Evolutionary conservation across 2,113 vertebrate genomes (phyloP).

Genomic region (Cottus gobio): DNA sequence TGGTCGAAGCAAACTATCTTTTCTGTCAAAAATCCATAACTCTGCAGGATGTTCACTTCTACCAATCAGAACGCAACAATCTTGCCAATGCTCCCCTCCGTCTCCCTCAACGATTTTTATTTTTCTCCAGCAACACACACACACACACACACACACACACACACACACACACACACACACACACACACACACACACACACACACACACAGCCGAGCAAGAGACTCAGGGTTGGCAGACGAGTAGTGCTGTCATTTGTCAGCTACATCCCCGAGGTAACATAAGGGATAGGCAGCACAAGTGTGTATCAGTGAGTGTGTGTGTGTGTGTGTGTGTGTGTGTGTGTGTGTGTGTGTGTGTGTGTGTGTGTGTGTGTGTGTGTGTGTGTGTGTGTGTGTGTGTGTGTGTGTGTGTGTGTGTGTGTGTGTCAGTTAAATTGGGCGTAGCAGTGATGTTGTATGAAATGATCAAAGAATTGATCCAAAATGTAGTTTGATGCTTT

Average conservation of each 20-base stretch:
- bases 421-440: conserved; percentile 55
- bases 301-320: too few relatives aligned
- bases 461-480: conserved; percentile 63
- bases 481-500: conserved; percentile 52
- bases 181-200: conserved; percentile 38
- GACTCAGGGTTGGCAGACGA: conserved; percentile 65
- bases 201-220: conserved; percentile 54
- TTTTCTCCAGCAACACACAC: conserved; percentile 8
- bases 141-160: conserved; percentile 36
- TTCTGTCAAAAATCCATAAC: conserved; percentile 74
- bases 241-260: conserved; percentile 71
- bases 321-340: conserved; percentile 27
- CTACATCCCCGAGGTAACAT: conserved; percentile 65
- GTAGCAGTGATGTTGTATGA: conserved; percentile 50
- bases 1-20: conserved; percentile 70
- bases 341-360: not conserved
- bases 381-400: conserved; percentile 27
- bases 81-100: conserved; percentile 41
- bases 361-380: conserved; percentile 10
- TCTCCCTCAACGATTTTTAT: conserved; percentile 65
- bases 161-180: conserved; percentile 36
- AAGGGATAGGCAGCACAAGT: conserved; percentile 55
- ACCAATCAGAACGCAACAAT: conserved; percentile 58
- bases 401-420: not conserved
- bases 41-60: conserved; percentile 62